Conservation (phyloP, 2,888 invertebrate genomes). For the Agrotis segetum region DNA sequence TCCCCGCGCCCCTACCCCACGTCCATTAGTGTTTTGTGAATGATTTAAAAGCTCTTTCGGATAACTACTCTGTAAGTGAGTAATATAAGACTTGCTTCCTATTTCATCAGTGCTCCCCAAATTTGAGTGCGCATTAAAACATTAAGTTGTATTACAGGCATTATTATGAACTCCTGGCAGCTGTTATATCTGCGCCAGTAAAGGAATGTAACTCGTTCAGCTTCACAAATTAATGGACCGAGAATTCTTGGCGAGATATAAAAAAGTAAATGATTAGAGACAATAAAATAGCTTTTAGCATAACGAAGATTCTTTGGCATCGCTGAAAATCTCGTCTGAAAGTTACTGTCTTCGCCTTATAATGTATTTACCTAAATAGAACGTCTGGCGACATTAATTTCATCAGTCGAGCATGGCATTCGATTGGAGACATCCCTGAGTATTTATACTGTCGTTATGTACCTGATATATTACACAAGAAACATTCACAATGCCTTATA, state of each 20-base stretch:
- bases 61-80: slow-evolving; percentile 91
- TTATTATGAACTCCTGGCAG: slow-evolving; percentile 65
- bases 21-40: slow-evolving; percentile 91
- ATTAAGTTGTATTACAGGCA: slow-evolving; percentile 78
- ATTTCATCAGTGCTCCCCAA: slow-evolving; percentile 90
- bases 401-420: slow-evolving; percentile 37
- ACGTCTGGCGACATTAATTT: slow-evolving; percentile 36
- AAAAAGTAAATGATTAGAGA: slow-evolving; percentile 63
- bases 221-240: slow-evolving; percentile 75
- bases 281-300: slow-evolving; percentile 68
- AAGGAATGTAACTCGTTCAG: slow-evolving; percentile 70
- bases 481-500: slow-evolving; percentile 36
- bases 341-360: slow-evolving; percentile 45
- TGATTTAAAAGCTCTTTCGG: slow-evolving; percentile 91
- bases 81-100: slow-evolving; percentile 91
- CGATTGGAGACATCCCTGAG: slow-evolving; percentile 49
- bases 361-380: slow-evolving; percentile 57
- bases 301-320: slow-evolving; percentile 66
- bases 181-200: slow-evolving; percentile 29
- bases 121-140: slow-evolving; percentile 90
- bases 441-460: slow-evolving; percentile 49
- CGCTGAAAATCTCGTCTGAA: slow-evolving; percentile 53
- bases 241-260: slow-evolving; percentile 64
- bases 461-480: slow-evolving; percentile 46
- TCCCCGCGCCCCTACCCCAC: slow-evolving; percentile 82